Conservation (phyloP, 2,888 invertebrate genomes). For the Smittia sp. region DNA sequence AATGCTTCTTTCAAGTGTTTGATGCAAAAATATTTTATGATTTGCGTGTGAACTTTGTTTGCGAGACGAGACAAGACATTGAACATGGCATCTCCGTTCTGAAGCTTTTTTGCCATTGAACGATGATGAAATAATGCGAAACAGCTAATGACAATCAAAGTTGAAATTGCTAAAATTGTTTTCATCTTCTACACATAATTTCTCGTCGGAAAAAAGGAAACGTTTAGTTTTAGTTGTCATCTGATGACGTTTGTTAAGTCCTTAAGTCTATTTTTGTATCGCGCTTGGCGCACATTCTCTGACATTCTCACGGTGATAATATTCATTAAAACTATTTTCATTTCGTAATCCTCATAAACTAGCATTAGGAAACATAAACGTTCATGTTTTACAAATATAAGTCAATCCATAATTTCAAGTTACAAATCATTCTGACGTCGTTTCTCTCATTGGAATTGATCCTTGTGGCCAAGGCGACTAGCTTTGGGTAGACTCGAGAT, state of each 20-base stretch:
- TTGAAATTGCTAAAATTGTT: background rate
- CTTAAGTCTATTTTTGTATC: slow-evolving; percentile 29
- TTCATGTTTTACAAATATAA: slow-evolving; percentile 34
- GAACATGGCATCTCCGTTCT: background rate
- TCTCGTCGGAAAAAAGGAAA: too few relatives aligned
- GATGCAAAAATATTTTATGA: too few relatives aligned
- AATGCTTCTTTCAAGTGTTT: background rate
- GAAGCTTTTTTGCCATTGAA: background rate
- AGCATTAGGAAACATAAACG: slow-evolving; percentile 40
- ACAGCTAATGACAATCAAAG: slow-evolving; percentile 12
- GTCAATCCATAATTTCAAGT: slow-evolving; percentile 35
- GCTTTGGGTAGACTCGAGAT: too few relatives aligned
- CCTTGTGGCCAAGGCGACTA: background rate
- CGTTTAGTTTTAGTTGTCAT: background rate
- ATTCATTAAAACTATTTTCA: slow-evolving; percentile 27
- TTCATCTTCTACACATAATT: background rate
- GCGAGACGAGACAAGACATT: too few relatives aligned
- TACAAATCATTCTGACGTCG: too few relatives aligned
- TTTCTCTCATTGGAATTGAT: background rate
- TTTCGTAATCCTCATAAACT: slow-evolving; percentile 30
- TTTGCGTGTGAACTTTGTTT: too few relatives aligned
- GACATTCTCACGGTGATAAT: slow-evolving; percentile 23
- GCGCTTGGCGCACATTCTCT: slow-evolving; percentile 35
- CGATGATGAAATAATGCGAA: background rate
- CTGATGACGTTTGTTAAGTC: slow-evolving; percentile 20